Evolutionary conservation across 2,888 invertebrate genomes (phyloP).

Genomic region (Pilophorus perplexus): DNA sequence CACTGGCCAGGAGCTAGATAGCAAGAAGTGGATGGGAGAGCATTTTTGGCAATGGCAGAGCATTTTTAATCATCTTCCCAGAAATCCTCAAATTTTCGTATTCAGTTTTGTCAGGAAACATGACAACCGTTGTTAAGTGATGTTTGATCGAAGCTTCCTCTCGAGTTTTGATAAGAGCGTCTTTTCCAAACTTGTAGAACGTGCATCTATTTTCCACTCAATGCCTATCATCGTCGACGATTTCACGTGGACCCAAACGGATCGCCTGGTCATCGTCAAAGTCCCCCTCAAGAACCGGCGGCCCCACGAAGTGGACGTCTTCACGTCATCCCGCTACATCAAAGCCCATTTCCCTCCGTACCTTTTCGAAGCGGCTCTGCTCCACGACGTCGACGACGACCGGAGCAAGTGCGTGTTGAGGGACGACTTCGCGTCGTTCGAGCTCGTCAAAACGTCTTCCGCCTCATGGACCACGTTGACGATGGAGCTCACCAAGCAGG

Average conservation of each 20-base stretch:
- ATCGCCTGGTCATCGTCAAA: constrained; percentile 60
- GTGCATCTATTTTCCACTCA: neutral
- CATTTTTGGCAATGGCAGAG: no score
- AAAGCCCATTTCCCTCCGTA: constrained; percentile 68
- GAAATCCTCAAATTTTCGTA: no score
- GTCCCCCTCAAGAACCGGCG: constrained; percentile 65
- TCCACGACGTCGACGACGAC: constrained; percentile 58
- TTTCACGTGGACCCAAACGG: constrained; percentile 72
- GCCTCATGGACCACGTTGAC: constrained; percentile 61
- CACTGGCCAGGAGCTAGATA: no score
- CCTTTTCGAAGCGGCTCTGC: constrained; percentile 71
- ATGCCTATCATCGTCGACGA: constrained; percentile 77
- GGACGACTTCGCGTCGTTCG: constrained; percentile 58
- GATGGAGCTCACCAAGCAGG: constrained; percentile 58
- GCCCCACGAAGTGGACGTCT: constrained; percentile 65
- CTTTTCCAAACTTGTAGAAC: neutral
- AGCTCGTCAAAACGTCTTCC: constrained; percentile 62
- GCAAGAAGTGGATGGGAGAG: no score
- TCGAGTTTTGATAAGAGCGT: no score
- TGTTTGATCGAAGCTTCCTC: no score
- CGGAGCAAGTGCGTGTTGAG: constrained; percentile 65
- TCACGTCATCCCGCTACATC: constrained; percentile 64
- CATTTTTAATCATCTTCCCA: no score
- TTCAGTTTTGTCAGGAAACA: no score
- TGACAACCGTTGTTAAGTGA: no score